Evolutionary conservation across 2,888 invertebrate genomes (phyloP).

Genomic region (Coelinius sp.): DNA sequence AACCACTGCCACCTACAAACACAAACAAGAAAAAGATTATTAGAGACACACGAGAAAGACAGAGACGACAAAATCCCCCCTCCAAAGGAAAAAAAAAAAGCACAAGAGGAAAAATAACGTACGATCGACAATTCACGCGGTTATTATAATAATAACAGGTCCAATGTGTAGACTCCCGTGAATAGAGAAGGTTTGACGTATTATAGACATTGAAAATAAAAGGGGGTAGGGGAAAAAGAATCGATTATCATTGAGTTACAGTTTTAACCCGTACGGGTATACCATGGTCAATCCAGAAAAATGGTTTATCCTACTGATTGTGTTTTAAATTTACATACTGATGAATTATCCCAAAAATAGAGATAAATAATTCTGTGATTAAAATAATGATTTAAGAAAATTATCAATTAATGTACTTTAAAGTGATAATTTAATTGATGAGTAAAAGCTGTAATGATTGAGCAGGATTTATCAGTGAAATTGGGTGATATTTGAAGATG

Average conservation of each 20-base stretch:
- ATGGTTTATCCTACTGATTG: background rate
- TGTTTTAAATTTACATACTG: no score
- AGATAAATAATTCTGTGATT: background rate
- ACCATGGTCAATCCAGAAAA: conserved; percentile 1
- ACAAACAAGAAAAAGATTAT: background rate
- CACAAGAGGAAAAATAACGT: background rate
- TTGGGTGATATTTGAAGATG: conserved; percentile 61
- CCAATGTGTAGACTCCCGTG: background rate
- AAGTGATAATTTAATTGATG: conserved; percentile 17
- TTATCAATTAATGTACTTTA: no score
- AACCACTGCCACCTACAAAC: conserved; percentile 5
- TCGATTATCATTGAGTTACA: conserved; percentile 22
- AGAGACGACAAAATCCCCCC: background rate
- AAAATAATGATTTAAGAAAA: no score
- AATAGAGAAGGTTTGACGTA: conserved; percentile 24
- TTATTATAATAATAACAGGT: background rate
- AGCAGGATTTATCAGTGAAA: conserved; percentile 49
- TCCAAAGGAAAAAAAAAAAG: background rate
- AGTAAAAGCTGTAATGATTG: conserved; percentile 57
- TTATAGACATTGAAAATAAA: conserved; percentile 17
- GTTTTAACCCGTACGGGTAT: conserved; percentile 2
- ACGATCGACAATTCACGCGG: background rate
- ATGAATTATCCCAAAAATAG: no score
- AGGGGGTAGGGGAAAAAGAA: background rate
- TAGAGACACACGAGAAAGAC: background rate